phyloP scores from a whole-genome alignment of 2,113 vertebrate genomes.

The Rhagologus leucostigma region DNA sequence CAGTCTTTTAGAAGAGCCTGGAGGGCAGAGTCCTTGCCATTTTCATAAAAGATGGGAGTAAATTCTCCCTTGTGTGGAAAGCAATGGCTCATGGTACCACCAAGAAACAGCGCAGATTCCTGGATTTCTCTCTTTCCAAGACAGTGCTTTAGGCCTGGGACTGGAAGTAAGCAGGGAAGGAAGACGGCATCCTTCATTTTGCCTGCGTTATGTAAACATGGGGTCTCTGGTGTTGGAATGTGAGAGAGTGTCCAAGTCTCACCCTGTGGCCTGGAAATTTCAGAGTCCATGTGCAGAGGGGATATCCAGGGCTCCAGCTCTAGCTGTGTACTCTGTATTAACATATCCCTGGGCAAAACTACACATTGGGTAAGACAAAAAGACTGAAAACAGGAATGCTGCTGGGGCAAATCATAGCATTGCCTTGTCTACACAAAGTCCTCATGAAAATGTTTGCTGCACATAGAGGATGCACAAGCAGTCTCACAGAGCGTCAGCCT shows the following conservation, averaged over 20 bases:
- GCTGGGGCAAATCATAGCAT: background rate
- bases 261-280: background rate
- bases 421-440: background rate
- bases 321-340: background rate
- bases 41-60: background rate
- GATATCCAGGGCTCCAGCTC: background rate
- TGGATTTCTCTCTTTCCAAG: background rate
- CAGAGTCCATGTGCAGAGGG: background rate
- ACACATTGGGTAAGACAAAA: background rate
- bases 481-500: background rate
- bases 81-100: background rate
- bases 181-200: background rate
- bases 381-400: background rate
- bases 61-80: background rate
- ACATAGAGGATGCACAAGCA: accelerated
- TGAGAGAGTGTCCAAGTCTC: background rate
- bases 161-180: background rate
- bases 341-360: background rate
- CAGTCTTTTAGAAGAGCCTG: background rate
- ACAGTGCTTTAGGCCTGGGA: background rate
- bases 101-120: background rate
- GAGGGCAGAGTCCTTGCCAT: background rate
- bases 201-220: background rate
- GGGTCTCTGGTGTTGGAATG: background rate
- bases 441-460: background rate